Evolutionary conservation across 2,797 vertebrate species (phyloP), one percentile per base, ranked within the genome.

Genomic region (Petrocephalus sullivani): DNA sequence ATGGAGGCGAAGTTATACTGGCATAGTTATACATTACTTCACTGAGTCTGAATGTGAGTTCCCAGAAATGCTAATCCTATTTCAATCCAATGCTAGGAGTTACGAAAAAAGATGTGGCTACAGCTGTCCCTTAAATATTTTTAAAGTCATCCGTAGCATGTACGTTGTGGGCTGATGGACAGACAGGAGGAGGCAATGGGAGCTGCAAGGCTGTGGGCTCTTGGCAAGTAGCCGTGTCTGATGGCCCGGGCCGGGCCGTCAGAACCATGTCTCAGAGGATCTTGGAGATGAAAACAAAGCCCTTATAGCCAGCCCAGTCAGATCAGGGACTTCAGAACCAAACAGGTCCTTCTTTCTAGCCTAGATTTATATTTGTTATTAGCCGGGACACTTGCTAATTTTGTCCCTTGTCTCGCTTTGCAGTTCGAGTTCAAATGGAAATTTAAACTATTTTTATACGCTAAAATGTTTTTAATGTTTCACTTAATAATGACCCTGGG

Each of bases 61-160:
- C 23, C 84, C 84, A 85, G 56, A 85, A 85, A 58, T 54, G 28
- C 53, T 41, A 85, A 85, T 85, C 84, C 84, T 57, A 19, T 84
- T 84, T 58, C 84, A 60, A 57, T 85, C 84, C 53, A 33, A 28
- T 56, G 54, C 54, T 85, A 37, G 84, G 19, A 85, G 23, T 28
- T 56, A 53, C 12, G 21, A 84, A 37, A 57, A 85, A 53, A 54
- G 51, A 19, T 57, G 84, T 16, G 54, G 53, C 33, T 58, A 53
- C 51, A 57, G 84, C 54, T 57, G 54, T 2, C 56, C 54, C 28
- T 58, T 37, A 85, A 85, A 85, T 85, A 85, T 58, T 85, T 85
- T 28, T 51, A 85, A 54, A 85, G 49, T 57, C 21, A 57, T 54
- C 23, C 28, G 2, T 58, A 85, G 84, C 54, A 16, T 57, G 84